A percentile compares a stretch with the other conserved stretches of the same genome.
These are phyloP conservation scores for Pyrrhosoma nymphula DNA, from an alignment of 2,888 invertebrate species.

Conservation along the genomic window DNA sequence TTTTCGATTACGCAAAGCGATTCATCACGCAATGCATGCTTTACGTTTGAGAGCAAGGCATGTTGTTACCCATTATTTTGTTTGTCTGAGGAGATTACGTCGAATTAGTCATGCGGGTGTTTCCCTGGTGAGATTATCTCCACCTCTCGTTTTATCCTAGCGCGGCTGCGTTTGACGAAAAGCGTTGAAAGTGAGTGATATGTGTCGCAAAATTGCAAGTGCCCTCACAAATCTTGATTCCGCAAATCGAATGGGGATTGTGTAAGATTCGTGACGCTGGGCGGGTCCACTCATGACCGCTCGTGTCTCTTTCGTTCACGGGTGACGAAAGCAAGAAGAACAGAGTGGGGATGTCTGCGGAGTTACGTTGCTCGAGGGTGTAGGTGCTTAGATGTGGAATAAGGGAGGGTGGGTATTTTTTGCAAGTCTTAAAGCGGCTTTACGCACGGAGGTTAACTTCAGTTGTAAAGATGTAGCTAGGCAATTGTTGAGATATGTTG, in stretches of 20 bases:
- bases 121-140: too few species aligned
- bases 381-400: neutral
- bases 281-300: neutral
- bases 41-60: too few species aligned
- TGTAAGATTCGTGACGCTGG: slow-evolving; percentile 4
- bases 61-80: too few species aligned
- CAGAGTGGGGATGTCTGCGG: neutral
- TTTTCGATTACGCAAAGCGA: too few species aligned
- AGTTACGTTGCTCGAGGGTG: neutral
- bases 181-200: neutral
- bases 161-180: neutral
- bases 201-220: neutral
- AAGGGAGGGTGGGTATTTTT: neutral
- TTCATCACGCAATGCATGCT: too few species aligned
- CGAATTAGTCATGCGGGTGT: too few species aligned
- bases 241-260: neutral
- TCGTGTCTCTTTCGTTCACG: neutral
- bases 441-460: too few species aligned
- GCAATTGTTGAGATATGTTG: too few species aligned
- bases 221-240: neutral
- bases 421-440: too few species aligned
- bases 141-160: neutral
- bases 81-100: too few species aligned
- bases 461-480: too few species aligned
- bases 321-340: neutral